Conservation (phyloP, 92 coral and sea anemone genomes). For the Siderastrea radians region DNA sequence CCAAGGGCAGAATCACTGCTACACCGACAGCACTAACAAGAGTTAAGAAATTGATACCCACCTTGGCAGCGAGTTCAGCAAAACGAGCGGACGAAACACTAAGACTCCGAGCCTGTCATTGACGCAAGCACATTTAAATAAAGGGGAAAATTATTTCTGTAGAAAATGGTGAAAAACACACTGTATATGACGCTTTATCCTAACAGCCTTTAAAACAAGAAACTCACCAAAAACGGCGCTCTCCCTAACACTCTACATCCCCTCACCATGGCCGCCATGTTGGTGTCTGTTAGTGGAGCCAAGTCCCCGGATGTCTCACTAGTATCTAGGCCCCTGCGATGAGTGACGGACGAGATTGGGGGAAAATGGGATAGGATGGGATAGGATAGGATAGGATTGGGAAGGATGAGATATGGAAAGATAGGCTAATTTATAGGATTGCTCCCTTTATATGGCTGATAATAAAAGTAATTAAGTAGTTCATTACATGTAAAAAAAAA, state of each 20-base stretch:
- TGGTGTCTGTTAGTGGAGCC: conserved; percentile 49
- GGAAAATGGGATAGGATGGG: too few species aligned
- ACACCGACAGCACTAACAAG: background rate
- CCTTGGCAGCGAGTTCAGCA: conserved; percentile 82
- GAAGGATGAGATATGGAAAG: too few species aligned
- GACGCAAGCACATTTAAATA: background rate
- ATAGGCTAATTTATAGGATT: too few species aligned
- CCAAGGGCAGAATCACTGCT: background rate
- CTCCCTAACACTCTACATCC: conserved; percentile 91
- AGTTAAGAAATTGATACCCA: conserved; percentile 2
- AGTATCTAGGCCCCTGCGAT: background rate
- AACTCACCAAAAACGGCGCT: conserved; percentile 83
- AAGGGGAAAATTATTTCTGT: background rate
- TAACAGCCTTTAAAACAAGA: background rate
- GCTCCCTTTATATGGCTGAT: too few species aligned
- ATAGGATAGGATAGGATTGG: too few species aligned
- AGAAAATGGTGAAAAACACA: background rate
- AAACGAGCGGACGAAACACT: conserved; percentile 74
- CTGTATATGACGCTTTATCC: too few species aligned
- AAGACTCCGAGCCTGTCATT: conserved; percentile 74
- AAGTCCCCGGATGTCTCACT: conserved; percentile 70
- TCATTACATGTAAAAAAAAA: too few species aligned
- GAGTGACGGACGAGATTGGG: background rate
- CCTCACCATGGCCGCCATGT: conserved; percentile 93
- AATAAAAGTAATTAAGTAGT: too few species aligned